Evolutionary conservation across 2,113 vertebrate species (phyloP).

Genomic region (Lates calcarifer): DNA sequence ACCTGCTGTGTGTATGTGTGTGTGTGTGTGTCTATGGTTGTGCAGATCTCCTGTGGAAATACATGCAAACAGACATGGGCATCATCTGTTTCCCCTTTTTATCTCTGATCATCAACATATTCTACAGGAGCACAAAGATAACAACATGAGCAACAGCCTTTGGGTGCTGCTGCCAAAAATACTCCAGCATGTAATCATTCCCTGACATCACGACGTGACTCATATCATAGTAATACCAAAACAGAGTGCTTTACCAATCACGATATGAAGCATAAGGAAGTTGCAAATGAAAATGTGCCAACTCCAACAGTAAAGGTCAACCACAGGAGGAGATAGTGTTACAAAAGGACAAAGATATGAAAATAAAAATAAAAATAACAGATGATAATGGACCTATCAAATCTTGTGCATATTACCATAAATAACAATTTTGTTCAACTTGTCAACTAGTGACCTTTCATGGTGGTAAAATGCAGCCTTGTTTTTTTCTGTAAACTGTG

Average conservation of each 20-base stretch:
- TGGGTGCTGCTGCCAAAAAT: constrained; percentile 69
- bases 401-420: constrained; percentile 12
- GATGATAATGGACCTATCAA: constrained; percentile 2
- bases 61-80: constrained; percentile 49
- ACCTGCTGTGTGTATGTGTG: constrained; percentile 17
- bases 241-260: too few relatives aligned
- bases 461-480: constrained; percentile 32
- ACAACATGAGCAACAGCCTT: constrained; percentile 63
- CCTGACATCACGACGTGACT: constrained; percentile 54
- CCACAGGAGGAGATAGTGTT: neutral
- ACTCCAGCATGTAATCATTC: constrained; percentile 48
- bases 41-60: constrained; percentile 26
- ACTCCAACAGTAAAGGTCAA: constrained; percentile 12
- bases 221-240: constrained; percentile 40
- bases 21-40: constrained; percentile 1
- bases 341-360: too few relatives aligned
- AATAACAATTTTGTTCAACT: constrained; percentile 22
- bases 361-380: neutral
- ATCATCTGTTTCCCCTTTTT: constrained; percentile 35
- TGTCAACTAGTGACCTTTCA: constrained; percentile 50
- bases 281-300: neutral
- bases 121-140: constrained; percentile 41
- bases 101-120: constrained; percentile 47
- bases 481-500: neutral
- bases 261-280: constrained; percentile 2